Evolutionary conservation across 2,888 invertebrate genomes (phyloP).

Genomic region (Acholoe squamosa): DNA sequence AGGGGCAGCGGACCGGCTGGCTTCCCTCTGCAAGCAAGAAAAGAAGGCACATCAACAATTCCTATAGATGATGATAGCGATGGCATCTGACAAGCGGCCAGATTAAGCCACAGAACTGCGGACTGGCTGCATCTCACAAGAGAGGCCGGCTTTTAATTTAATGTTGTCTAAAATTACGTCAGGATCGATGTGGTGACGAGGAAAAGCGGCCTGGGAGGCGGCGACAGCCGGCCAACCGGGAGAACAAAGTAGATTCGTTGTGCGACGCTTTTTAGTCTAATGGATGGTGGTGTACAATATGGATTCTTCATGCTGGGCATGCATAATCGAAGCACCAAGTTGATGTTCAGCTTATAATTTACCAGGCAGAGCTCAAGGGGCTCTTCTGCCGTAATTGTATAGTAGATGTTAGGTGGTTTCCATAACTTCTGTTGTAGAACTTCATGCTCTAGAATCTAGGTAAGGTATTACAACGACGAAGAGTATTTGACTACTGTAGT

Average conservation of each 20-base stretch:
- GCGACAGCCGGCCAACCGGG: neutral
- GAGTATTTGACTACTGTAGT: no score
- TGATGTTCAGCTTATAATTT: slow-evolving; percentile 26
- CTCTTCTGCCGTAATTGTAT: no score
- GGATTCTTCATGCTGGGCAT: slow-evolving; percentile 39
- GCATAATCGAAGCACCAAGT: slow-evolving; percentile 44
- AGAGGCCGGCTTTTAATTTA: slow-evolving; percentile 39
- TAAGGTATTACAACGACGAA: no score
- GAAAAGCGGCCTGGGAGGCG: neutral
- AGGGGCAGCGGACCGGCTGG: slow-evolving; percentile 67
- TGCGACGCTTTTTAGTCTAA: slow-evolving; percentile 33
- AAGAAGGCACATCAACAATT: neutral
- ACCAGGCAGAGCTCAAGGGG: neutral
- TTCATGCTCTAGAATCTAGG: no score
- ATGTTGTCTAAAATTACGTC: slow-evolving; percentile 51
- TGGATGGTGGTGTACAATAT: slow-evolving; percentile 36
- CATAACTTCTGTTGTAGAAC: no score
- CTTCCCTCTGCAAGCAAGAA: slow-evolving; percentile 49
- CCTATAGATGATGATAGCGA: slow-evolving; percentile 40
- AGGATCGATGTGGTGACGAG: slow-evolving; percentile 9
- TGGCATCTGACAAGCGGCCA: slow-evolving; percentile 11
- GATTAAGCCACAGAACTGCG: slow-evolving; percentile 9
- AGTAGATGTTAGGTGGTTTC: no score
- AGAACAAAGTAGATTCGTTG: slow-evolving; percentile 49
- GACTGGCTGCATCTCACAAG: neutral